Percentiles rank a stretch among this genome's conserved stretches.
phyloP scores from a whole-genome alignment of 2,797 vertebrate genomes.

The Pristis pectinata region DNA sequence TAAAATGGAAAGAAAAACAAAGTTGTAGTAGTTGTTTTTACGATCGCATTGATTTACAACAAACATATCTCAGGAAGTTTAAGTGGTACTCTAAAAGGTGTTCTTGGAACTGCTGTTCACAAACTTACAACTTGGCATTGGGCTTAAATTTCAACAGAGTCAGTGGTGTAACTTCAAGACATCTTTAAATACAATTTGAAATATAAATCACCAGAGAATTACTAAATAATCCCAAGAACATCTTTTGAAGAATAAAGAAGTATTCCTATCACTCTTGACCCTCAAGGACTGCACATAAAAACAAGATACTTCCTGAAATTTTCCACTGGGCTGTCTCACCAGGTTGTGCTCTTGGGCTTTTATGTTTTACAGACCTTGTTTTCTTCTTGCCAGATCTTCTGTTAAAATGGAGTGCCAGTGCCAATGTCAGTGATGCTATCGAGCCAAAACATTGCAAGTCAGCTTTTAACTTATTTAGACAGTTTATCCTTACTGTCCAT shows the following conservation, averaged over 20 bases:
- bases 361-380: too few relatives aligned
- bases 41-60: not conserved
- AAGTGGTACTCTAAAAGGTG: not conserved
- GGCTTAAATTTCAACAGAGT: not conserved
- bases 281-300: not conserved
- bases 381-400: too few relatives aligned
- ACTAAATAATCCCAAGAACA: not conserved
- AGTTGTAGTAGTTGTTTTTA: not conserved
- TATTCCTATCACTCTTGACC: not conserved
- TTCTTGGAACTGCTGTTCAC: not conserved
- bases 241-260: not conserved
- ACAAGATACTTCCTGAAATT: not conserved
- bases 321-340: not conserved
- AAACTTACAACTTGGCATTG: not conserved
- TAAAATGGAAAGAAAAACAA: not conserved
- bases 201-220: not conserved
- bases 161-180: not conserved
- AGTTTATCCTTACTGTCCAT: not conserved
- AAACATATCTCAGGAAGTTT: not conserved
- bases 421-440: not conserved
- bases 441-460: not conserved
- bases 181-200: not conserved
- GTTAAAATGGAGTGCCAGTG: not conserved
- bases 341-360: not conserved
- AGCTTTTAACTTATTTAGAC: not conserved